Percentiles rank a stretch among this genome's conserved stretches.
Evolutionary conservation across 2,888 invertebrate species (phyloP).

Genomic region (Coleophora flavipennella): DNA sequence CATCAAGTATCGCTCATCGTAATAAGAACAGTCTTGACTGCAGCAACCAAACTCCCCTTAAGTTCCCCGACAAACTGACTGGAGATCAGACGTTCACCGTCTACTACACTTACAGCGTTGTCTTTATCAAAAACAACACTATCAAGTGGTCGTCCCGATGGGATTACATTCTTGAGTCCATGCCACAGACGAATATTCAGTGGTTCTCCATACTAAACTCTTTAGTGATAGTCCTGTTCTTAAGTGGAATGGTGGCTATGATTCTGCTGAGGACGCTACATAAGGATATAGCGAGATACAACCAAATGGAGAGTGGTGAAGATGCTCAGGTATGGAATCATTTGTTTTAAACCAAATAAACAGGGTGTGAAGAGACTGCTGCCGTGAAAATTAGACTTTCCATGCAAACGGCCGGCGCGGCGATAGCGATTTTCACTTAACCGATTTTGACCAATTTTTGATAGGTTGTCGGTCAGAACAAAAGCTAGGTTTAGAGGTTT

Average conservation of each 20-base stretch:
- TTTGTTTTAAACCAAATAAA: too few species aligned
- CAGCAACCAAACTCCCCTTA: slow-evolving; percentile 74
- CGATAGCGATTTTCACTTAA: too few species aligned
- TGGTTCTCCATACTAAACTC: slow-evolving; percentile 99
- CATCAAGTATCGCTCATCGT: slow-evolving; percentile 71
- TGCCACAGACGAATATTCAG: slow-evolving; percentile 98
- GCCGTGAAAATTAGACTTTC: too few species aligned
- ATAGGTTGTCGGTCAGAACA: too few species aligned
- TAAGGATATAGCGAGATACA: slow-evolving; percentile 98
- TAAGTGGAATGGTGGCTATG: slow-evolving; percentile 99
- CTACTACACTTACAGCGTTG: slow-evolving; percentile 90
- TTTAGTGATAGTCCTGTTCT: slow-evolving; percentile 94
- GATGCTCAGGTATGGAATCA: slow-evolving; percentile 87
- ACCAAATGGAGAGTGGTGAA: slow-evolving; percentile 92
- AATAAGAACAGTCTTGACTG: slow-evolving; percentile 63
- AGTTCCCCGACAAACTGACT: slow-evolving; percentile 75
- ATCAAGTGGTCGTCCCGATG: slow-evolving; percentile 99
- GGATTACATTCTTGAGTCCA: slow-evolving; percentile 99
- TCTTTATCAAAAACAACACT: slow-evolving; percentile 83
- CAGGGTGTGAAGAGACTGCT: too few species aligned
- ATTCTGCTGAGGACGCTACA: slow-evolving; percentile 96
- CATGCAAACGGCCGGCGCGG: too few species aligned
- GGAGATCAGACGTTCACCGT: slow-evolving; percentile 73
- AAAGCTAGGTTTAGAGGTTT: too few species aligned
- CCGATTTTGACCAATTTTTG: too few species aligned